Evolutionary conservation across 2,888 invertebrate genomes (phyloP).

Genomic region (Bimastos eiseni): DNA sequence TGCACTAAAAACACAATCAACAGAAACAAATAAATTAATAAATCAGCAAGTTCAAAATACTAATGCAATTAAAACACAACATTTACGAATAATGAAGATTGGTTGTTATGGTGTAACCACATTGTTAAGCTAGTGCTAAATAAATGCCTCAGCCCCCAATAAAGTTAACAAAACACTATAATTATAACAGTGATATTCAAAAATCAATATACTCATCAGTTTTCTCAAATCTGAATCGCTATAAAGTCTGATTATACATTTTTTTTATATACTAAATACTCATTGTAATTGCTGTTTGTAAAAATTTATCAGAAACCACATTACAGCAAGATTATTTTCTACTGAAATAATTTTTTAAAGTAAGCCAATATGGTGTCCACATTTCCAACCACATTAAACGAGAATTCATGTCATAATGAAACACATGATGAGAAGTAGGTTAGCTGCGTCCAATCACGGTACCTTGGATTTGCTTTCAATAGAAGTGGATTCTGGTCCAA

Average conservation of each 20-base stretch:
- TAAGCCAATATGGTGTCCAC: neutral
- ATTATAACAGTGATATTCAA: neutral
- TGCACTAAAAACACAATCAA: neutral
- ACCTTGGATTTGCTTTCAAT: neutral
- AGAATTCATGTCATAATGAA: neutral
- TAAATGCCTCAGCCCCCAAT: neutral
- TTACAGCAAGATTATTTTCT: neutral
- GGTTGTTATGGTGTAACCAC: neutral
- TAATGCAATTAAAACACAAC: neutral
- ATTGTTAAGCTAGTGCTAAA: neutral
- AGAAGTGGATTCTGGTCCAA: constrained; percentile 8
- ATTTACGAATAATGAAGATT: neutral
- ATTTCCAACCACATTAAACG: neutral
- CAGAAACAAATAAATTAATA: neutral
- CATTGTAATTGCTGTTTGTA: neutral
- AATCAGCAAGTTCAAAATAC: too few species aligned
- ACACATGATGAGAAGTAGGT: neutral
- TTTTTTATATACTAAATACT: neutral
- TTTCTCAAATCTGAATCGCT: neutral
- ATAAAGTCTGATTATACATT: too few species aligned
- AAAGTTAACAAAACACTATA: neutral
- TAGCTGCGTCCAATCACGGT: neutral
- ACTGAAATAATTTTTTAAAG: neutral
- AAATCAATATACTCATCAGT: neutral
- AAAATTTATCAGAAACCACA: neutral